phyloP scores from a whole-genome alignment of 2,888 invertebrate genomes.

The Mallateleia sp. region DNA sequence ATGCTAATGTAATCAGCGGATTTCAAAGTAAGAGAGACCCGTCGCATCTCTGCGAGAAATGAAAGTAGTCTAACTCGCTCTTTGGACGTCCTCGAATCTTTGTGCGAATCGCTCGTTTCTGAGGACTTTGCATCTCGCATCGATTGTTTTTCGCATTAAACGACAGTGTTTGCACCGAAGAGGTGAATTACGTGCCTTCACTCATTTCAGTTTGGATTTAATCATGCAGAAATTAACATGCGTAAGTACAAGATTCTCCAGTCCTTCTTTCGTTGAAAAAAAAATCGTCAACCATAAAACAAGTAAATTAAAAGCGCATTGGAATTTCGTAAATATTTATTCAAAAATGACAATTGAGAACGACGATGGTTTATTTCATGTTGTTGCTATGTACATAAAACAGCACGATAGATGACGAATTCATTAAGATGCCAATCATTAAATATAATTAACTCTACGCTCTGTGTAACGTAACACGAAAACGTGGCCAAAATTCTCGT shows the following conservation, averaged over 20 bases:
- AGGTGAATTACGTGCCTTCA: not conserved
- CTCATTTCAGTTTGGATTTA: not conserved
- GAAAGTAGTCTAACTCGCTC: conserved; percentile 46
- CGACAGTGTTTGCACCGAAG: not conserved
- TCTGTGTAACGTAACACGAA: not conserved
- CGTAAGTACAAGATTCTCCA: not conserved
- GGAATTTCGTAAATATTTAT: conserved; percentile 26
- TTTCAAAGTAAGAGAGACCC: conserved; percentile 21
- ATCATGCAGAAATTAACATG: not conserved
- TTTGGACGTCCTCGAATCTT: conserved; percentile 39
- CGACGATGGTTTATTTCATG: conserved; percentile 14
- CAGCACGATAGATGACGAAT: no score
- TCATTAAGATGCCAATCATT: not conserved
- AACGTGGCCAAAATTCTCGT: not conserved
- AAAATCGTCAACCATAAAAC: no score
- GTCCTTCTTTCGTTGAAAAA: no score
- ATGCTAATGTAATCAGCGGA: conserved; percentile 32
- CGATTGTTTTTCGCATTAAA: not conserved
- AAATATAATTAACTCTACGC: not conserved
- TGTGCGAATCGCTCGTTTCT: not conserved
- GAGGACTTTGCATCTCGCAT: not conserved
- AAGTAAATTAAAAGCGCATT: no score
- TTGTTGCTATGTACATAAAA: conserved; percentile 18
- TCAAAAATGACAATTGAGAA: conserved; percentile 34
- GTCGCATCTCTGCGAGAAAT: conserved; percentile 30